Evolutionary conservation across 2,797 vertebrate species (phyloP), one percentile per base, ranked within the genome.

Genomic region (Sphaeramia orbicularis): DNA sequence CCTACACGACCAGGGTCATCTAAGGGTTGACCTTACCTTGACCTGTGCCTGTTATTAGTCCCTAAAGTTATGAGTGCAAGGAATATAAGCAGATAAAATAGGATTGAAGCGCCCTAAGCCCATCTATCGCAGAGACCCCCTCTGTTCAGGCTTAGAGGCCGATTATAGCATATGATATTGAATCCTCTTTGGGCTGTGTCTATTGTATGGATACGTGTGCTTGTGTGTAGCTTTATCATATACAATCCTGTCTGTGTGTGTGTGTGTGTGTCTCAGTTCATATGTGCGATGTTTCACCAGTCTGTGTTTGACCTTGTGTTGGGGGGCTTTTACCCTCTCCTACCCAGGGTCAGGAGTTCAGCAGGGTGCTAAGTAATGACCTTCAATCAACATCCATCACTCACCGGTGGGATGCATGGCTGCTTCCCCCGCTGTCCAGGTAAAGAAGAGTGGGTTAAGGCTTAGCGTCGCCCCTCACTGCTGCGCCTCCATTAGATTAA

Each of bases 121-220:
- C 70, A 81, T 85, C 79, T 76, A 86, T 84, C 12, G 59, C 53
- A 48, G 63, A 74, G 83, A 87, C 80, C 85, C 86, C 80, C 78
- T 75, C 74, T 77, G 78, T 71, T 68, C 71, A 42, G 80, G 84
- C 80, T 92, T 89, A 88, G 76, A 77, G 83, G 69, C 65, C 48
- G 88, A 92, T 92, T 92, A 89, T 71, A 74, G 74, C 90, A 81
- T 83, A 87, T 92, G 89, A 92, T 90, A 91, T 88, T 87, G 81
- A 93, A 91, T 92, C 89, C 85, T 89, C 85, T 90, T 87, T 91
- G 78, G 79, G 52, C 74, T 70, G 51, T 10, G 49, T 57, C 75
- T 76, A 85, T 80, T 88, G 78, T 86, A 65, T 67, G 53, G 49
- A 69, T 8, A 15, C 53, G 50, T 64, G n/a, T n/a, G n/a, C n/a